Conservation (phyloP, 2,888 invertebrate species). For the Stenotaenia linearis region DNA sequence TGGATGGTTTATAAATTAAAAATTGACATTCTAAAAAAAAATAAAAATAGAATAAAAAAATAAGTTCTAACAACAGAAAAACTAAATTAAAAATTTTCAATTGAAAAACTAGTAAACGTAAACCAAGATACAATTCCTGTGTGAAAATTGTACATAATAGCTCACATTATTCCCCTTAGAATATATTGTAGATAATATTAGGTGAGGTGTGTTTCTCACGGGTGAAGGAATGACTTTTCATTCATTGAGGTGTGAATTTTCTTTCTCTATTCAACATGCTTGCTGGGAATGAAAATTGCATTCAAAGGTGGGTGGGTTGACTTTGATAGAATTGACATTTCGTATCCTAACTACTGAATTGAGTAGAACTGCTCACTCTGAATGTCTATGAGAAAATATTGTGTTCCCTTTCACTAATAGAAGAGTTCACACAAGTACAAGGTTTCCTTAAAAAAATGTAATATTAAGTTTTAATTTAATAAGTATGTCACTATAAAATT, state of each 20-base stretch:
- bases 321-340: conserved; percentile 10
- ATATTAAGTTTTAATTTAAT: not conserved
- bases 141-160: not conserved
- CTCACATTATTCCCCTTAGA: not conserved
- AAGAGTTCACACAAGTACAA: not conserved
- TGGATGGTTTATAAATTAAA: conserved; percentile 20
- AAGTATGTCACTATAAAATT: not conserved
- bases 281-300: not conserved
- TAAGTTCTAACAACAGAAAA: not conserved
- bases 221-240: conserved; percentile 19
- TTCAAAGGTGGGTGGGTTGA: conserved; percentile 11
- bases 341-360: not conserved
- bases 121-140: not conserved
- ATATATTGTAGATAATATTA: not conserved
- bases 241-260: conserved; percentile 1
- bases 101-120: not conserved
- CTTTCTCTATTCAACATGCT: not conserved
- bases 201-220: conserved; percentile 11
- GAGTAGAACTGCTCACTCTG: not conserved
- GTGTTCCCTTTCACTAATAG: not conserved
- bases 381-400: not conserved
- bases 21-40: conserved; percentile 27
- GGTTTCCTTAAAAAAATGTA: not conserved
- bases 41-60: conserved; percentile 8
- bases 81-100: not conserved